A percentile compares a stretch with the other conserved stretches of the same genome.
Conservation (phyloP, 2,888 invertebrate genomes). For the Parelbella ahira region DNA sequence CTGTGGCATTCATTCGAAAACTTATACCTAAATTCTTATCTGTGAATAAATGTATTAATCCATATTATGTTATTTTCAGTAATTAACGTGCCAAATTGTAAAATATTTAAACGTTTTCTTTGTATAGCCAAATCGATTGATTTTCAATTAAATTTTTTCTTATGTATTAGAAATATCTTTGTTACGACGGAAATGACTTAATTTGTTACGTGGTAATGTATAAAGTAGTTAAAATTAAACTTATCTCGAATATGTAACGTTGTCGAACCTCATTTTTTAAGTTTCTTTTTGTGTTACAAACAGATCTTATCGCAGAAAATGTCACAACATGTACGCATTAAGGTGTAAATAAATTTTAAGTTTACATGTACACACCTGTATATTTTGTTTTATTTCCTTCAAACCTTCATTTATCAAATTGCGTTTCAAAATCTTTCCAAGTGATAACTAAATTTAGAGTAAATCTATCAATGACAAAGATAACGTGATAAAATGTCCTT, state of each 20-base stretch:
- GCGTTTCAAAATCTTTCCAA: too few relatives aligned
- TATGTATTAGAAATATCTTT: background rate
- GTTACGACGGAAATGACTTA: too few relatives aligned
- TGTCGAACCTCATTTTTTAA: constrained; percentile 33
- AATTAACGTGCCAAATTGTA: constrained; percentile 63
- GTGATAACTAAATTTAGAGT: too few relatives aligned
- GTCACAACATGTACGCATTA: constrained; percentile 74
- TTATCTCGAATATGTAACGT: constrained; percentile 37
- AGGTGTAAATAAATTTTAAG: constrained; percentile 78
- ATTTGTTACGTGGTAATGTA: background rate
- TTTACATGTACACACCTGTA: constrained; percentile 78
- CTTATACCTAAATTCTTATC: constrained; percentile 10
- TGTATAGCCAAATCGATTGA: constrained; percentile 37
- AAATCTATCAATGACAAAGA: background rate
- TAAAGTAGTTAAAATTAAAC: constrained; percentile 13
- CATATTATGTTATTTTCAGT: constrained; percentile 5
- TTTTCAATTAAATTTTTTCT: constrained; percentile 26
- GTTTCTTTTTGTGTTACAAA: constrained; percentile 38
- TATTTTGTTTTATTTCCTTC: constrained; percentile 57
- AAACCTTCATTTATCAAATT: too few relatives aligned
- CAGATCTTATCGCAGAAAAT: constrained; percentile 53
- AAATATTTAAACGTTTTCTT: constrained; percentile 32
- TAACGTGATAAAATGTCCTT: background rate
- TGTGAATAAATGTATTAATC: constrained; percentile 3
- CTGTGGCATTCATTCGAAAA: too few relatives aligned